A percentile compares a stretch with the other conserved stretches of the same genome.
Conservation (phyloP, 2,888 invertebrate genomes). For the Acrocyrtus sp. region DNA sequence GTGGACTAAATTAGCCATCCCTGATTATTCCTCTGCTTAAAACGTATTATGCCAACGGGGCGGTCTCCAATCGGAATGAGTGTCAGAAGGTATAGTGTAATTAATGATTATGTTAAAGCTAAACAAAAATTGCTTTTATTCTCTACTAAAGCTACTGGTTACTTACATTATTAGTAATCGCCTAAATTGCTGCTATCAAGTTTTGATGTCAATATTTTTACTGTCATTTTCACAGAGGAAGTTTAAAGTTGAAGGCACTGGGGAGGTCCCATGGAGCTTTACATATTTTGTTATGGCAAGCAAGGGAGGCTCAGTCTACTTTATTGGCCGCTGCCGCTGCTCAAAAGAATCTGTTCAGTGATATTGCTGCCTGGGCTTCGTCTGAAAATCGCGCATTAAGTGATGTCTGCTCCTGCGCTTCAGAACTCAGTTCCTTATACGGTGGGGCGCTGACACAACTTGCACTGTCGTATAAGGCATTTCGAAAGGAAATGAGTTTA, state of each 20-base stretch:
- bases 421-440: constrained; percentile 58
- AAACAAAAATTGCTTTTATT: too few species aligned
- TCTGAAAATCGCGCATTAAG: constrained; percentile 60
- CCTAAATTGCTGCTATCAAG: too few species aligned
- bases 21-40: too few species aligned
- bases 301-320: constrained; percentile 59
- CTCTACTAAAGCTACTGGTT: too few species aligned
- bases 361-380: constrained; percentile 63
- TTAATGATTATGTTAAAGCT: too few species aligned
- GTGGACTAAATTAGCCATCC: too few species aligned
- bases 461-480: constrained; percentile 60
- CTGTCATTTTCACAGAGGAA: too few species aligned
- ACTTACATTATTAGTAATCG: too few species aligned
- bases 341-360: constrained; percentile 60
- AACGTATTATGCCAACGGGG: too few species aligned
- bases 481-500: constrained; percentile 61
- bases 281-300: constrained; percentile 62
- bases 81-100: constrained; percentile 2
- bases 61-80: constrained; percentile 10
- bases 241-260: constrained; percentile 56
- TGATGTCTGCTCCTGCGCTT: constrained; percentile 60
- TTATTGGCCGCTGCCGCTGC: constrained; percentile 60
- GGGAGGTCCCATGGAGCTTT: constrained; percentile 59
- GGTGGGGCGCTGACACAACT: constrained; percentile 56
- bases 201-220: too few species aligned